Evolutionary conservation across 2,797 vertebrate genomes (phyloP), one percentile per base, ranked within the genome.

Genomic region (Galagoides demidoff): DNA sequence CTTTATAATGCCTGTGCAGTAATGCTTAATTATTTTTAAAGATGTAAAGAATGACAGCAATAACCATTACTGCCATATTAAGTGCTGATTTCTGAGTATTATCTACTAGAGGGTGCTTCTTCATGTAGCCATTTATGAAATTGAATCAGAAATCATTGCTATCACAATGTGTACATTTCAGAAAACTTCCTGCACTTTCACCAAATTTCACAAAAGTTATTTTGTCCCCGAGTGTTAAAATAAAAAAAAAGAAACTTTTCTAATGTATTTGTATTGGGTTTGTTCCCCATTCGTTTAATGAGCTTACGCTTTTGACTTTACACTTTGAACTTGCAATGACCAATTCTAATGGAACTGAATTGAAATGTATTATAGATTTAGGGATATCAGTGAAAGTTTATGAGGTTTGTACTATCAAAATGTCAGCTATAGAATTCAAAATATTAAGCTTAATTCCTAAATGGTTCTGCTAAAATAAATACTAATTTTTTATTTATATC

Each of bases 1-100:
- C 97, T 97, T 96, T 45, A 95, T 92, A 97, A 97, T 81, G 97
- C 94, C 96, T 95, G 63, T 96, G 92, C 68, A 76, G 89, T 95
- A 97, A 97, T 82, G 95, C 96, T 98, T 97, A 97, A 98, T 98
- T 98, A 96, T 98, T 98, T 98, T 98, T 97, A 98, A 97, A 98
- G 95, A 95, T 83, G 94, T 97, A 97, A 97, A 96, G 89, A 98
- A 95, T 97, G 97, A 98, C 94, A 98, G 97, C 90, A 97, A 68
- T 96, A 98, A 96, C 85, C 97, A 96, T 97, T 97, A 96, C 95
- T 93, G 94, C 95, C 97, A 85, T 90, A 97, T 97, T 97, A 98
- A 98, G 94, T 97, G 94, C 95, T 97, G 91, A 77, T 96, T 97
- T 97, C 86, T 70, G 70, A 86, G 97, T 83, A 84, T 81, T 95